phyloP scores from a whole-genome alignment of 2,888 invertebrate species.

The Copidosoma aretas region DNA sequence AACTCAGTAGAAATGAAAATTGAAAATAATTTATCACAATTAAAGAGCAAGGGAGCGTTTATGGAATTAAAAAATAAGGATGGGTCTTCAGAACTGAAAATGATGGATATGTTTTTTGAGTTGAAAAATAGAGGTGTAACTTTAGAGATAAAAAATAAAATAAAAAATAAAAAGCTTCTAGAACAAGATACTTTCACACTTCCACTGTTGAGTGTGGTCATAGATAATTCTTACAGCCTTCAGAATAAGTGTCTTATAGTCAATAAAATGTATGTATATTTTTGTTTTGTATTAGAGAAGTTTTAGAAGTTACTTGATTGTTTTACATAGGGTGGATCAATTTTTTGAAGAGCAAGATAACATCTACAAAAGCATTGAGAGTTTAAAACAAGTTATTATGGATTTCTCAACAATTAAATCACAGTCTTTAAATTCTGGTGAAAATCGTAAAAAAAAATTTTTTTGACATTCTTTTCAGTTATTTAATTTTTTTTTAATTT shows the following conservation, averaged over 20 bases:
- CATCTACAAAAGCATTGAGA: background rate
- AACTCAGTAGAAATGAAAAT: too few relatives aligned
- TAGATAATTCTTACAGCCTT: conserved; percentile 4
- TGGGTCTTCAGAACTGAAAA: too few relatives aligned
- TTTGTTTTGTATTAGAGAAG: too few relatives aligned
- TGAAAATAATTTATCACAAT: too few relatives aligned
- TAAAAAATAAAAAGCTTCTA: background rate
- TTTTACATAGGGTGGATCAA: background rate
- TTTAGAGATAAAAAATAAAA: too few relatives aligned
- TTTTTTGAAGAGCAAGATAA: conserved; percentile 1
- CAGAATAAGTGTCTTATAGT: background rate
- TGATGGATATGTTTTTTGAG: too few relatives aligned
- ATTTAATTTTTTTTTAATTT: background rate
- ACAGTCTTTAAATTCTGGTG: background rate
- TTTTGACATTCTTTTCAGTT: too few relatives aligned
- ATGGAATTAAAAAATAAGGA: too few relatives aligned
- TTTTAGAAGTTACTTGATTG: background rate
- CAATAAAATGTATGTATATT: conserved; percentile 1
- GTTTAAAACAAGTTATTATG: background rate
- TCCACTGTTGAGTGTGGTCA: background rate
- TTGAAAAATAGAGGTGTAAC: too few relatives aligned
- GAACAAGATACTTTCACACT: background rate
- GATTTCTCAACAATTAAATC: conserved; percentile 2
- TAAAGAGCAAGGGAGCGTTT: too few relatives aligned
- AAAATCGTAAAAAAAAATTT: background rate